Percentiles rank a stretch among this genome's conserved stretches.
phyloP scores from a whole-genome alignment of 2,113 vertebrate species.

The Erythrolamprus reginae region DNA sequence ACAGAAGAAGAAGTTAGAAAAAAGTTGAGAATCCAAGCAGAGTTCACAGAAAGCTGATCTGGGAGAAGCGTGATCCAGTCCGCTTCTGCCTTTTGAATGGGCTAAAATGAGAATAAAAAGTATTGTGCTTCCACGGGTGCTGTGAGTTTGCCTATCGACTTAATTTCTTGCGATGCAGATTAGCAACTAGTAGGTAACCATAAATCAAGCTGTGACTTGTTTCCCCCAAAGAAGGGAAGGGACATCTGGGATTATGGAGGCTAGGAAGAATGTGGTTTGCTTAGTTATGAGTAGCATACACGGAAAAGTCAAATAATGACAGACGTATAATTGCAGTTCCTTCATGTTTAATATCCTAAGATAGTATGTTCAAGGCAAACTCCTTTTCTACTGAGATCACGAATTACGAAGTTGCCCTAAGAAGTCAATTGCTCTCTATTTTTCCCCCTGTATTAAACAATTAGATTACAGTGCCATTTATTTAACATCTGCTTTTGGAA shows the following conservation, averaged over 20 bases:
- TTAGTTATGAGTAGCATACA: not conserved
- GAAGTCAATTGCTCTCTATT: not conserved
- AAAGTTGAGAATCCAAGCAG: not conserved
- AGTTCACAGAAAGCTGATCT: not conserved
- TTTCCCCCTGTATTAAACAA: not conserved
- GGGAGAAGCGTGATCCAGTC: not conserved
- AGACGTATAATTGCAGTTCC: not conserved
- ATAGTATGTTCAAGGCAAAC: not conserved
- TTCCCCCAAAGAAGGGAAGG: not conserved
- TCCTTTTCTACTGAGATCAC: not conserved
- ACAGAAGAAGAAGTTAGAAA: not conserved
- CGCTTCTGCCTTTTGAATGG: not conserved
- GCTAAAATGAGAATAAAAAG: not conserved
- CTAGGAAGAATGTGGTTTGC: conserved; percentile 8
- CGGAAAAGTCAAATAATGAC: not conserved
- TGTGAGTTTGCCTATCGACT: not conserved
- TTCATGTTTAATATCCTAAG: conserved; percentile 10
- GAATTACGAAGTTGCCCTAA: not conserved
- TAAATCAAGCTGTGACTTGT: conserved; percentile 3
- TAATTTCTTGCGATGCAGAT: not conserved
- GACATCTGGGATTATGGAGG: conserved; percentile 5
- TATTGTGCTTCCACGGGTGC: not conserved
- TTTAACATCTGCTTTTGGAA: not conserved
- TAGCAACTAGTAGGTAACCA: not conserved
- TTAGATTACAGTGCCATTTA: not conserved